These are phyloP conservation scores for Rhea pennata DNA, from an alignment of 2,113 vertebrate species.

Conservation along the genomic window DNA sequence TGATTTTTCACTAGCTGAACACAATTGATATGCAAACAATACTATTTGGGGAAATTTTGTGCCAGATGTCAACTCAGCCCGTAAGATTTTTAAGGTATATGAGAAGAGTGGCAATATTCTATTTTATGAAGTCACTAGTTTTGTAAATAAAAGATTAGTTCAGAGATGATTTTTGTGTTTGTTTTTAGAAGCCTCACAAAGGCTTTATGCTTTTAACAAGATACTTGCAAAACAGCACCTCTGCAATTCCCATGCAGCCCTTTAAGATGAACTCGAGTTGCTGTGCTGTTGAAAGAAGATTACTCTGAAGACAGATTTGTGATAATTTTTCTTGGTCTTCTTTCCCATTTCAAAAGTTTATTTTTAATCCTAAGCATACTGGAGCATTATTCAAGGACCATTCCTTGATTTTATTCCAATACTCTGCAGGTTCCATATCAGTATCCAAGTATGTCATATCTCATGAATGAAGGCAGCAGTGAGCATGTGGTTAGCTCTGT, in stretches of 20 bases:
- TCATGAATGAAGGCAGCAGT: conserved; percentile 14
- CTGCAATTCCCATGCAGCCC: conserved; percentile 39
- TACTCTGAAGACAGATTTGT: conserved; percentile 40
- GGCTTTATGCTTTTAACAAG: conserved; percentile 43
- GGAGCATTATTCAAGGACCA: conserved; percentile 23
- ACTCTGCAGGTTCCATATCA: not conserved
- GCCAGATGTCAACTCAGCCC: not conserved
- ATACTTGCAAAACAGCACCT: conserved; percentile 39
- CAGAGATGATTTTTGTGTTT: not conserved
- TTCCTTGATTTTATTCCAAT: conserved; percentile 22
- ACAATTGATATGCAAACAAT: not conserved
- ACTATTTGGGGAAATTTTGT: not conserved
- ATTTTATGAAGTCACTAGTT: not conserved
- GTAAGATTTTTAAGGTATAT: not conserved
- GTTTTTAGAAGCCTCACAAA: conserved; percentile 55
- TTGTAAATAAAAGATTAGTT: not conserved
- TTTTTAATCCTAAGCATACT: conserved; percentile 53
- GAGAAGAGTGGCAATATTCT: not conserved
- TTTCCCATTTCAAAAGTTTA: conserved; percentile 61
- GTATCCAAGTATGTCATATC: not conserved
- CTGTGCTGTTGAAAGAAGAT: conserved; percentile 49
- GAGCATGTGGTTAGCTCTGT: conserved; percentile 62
- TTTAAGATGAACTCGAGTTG: conserved; percentile 46
- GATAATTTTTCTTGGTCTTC: conserved; percentile 46
- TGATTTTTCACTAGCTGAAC: not conserved